Base-by-base conservation (phyloP, 37 sponge, comb jelly and placozoan genomes). In the Hormiphora californensis region DNA sequence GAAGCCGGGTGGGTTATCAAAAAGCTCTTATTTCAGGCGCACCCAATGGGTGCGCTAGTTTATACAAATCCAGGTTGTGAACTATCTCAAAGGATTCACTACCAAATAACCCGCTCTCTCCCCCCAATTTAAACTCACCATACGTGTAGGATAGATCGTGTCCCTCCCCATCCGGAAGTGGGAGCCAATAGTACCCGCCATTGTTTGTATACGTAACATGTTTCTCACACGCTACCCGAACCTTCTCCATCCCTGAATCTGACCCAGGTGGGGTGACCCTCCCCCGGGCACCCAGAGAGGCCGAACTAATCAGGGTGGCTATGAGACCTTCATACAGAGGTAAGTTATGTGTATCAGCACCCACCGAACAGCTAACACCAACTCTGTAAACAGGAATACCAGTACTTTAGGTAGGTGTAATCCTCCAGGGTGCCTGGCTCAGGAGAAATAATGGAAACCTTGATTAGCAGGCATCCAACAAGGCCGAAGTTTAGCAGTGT, bases 121-220 rank as follows among this genome's bases (percentile, higher is more conserved):
- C n/a, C n/a, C n/a, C n/a, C n/a, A n/a, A n/a, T n/a, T n/a, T n/a
- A n/a, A n/a, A n/a, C n/a, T n/a, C n/a, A n/a, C n/a, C n/a, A n/a
- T n/a, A n/a, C n/a, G n/a, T n/a, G n/a, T n/a, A n/a, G n/a, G n/a
- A n/a, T n/a, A n/a, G n/a, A n/a, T n/a, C n/a, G n/a, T n/a, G n/a
- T n/a, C n/a, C n/a, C n/a, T n/a, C n/a, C n/a, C n/a, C n/a, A n/a
- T n/a, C n/a, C n/a, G 28, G 15, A 25, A 65, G 37, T 65, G 67
- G 67, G 7, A 4, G 7, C 67, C 67, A 65, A 38, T 36, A 65
- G 67, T 65, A 65, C 3, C 67, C 67, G 2, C 67, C 67, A 65
- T 65, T 38, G 32, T 19, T 4, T 15, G 67, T 36, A 38, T 28
- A 65, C 32, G 28, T 28, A 15, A 33, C 37, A 38, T 65, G 67